A percentile compares a stretch with the other conserved stretches of the same genome.
Evolutionary conservation across 35 echinoderm and acorn worm genomes (phyloP).

Genomic region (Amphiura filiformis): DNA sequence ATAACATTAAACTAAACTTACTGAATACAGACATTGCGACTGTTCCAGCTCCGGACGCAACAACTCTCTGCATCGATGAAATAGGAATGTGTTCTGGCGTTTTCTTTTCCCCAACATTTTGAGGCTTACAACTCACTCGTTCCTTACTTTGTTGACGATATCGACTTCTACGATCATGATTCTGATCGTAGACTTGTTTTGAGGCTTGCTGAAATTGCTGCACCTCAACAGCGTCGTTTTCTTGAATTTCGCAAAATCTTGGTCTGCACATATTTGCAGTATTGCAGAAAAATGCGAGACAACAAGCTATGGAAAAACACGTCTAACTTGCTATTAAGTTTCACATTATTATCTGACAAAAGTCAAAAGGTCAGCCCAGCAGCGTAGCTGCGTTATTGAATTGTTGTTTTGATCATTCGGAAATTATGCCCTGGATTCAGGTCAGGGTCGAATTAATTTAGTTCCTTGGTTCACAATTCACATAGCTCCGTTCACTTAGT

Average conservation of each 20-base stretch:
- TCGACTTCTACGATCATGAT: neutral
- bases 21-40: constrained; percentile 44
- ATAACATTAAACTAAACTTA: too few relatives aligned
- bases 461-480: too few relatives aligned
- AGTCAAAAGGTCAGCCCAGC: too few relatives aligned
- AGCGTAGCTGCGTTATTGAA: too few relatives aligned
- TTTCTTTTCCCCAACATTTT: neutral
- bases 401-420: too few relatives aligned
- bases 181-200: neutral
- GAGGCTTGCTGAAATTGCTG: neutral
- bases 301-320: too few relatives aligned
- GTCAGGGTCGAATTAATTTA: too few relatives aligned
- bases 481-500: too few relatives aligned
- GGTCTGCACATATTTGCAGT: neutral
- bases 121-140: neutral
- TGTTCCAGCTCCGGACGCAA: constrained; percentile 51
- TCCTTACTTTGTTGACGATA: neutral
- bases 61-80: constrained; percentile 24
- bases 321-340: too few relatives aligned
- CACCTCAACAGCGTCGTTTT: neutral
- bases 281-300: too few relatives aligned
- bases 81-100: neutral
- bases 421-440: too few relatives aligned
- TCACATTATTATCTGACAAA: too few relatives aligned
- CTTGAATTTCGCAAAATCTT: neutral